phyloP scores from a whole-genome alignment of 2,888 invertebrate species.

The Eupithecia dodoneata region DNA sequence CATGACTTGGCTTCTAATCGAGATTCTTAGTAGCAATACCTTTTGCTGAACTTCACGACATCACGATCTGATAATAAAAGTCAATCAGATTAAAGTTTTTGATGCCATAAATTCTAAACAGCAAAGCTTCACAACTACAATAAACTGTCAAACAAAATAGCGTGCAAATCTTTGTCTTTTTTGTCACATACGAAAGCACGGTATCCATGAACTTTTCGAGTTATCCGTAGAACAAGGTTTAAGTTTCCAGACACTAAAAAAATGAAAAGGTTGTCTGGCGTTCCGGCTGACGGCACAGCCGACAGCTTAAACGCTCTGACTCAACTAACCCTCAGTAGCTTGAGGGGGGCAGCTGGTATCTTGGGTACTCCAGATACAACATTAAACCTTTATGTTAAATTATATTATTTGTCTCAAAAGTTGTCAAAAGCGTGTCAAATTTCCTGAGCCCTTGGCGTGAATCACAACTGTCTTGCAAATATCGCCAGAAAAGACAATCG shows the following conservation, averaged over 20 bases:
- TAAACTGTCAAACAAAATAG: slow-evolving; percentile 20
- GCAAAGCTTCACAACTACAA: slow-evolving; percentile 23
- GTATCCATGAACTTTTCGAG: slow-evolving; percentile 29
- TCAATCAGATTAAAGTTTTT: slow-evolving; percentile 14
- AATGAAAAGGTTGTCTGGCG: slow-evolving; percentile 40
- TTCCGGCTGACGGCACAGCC: slow-evolving; percentile 30
- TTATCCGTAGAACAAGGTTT: slow-evolving; percentile 34
- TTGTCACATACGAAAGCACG: slow-evolving; percentile 25
- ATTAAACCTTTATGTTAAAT: no score
- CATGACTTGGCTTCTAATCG: slow-evolving; percentile 3
- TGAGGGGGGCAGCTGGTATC: slow-evolving; percentile 6
- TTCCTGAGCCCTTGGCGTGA: not conserved
- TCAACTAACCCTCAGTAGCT: slow-evolving; percentile 32
- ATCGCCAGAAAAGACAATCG: not conserved
- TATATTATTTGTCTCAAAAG: not conserved
- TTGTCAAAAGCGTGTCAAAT: not conserved
- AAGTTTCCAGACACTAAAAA: slow-evolving; percentile 44
- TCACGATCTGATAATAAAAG: slow-evolving; percentile 4
- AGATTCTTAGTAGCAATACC: not conserved
- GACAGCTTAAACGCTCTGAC: slow-evolving; percentile 44
- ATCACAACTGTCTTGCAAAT: not conserved
- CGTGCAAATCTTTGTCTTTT: slow-evolving; percentile 23
- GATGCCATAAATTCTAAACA: slow-evolving; percentile 12
- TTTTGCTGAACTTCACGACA: slow-evolving; percentile 2
- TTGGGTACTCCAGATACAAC: not conserved